Conservation (phyloP, 2,888 invertebrate genomes). For the Ophion ventricosus region DNA sequence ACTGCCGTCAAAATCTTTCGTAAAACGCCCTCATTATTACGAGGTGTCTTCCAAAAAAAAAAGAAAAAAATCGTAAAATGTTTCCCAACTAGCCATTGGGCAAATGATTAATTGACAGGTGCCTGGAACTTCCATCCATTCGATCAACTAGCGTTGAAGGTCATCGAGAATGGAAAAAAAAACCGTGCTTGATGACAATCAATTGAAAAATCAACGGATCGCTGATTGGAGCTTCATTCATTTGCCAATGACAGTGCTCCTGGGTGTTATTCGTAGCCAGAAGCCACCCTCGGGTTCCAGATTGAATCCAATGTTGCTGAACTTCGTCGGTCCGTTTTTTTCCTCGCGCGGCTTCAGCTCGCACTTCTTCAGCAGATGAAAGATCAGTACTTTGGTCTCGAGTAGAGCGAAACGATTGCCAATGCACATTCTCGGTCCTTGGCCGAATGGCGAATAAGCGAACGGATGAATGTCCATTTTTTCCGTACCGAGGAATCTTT, state of each 20-base stretch:
- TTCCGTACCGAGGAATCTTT: constrained; percentile 67
- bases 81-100: too few species aligned
- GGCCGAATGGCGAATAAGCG: constrained; percentile 73
- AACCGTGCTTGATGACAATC: too few species aligned
- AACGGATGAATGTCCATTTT: not conserved
- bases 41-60: too few species aligned
- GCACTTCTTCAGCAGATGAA: constrained; percentile 67
- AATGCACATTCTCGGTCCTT: constrained; percentile 79
- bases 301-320: constrained; percentile 44
- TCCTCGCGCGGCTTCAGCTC: constrained; percentile 53
- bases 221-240: not conserved
- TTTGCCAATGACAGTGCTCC: not conserved
- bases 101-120: too few species aligned
- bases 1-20: too few species aligned
- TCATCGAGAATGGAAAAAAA: too few species aligned
- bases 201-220: too few species aligned
- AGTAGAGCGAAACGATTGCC: constrained; percentile 72
- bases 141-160: too few species aligned
- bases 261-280: constrained; percentile 64
- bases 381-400: constrained; percentile 67
- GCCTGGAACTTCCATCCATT: too few species aligned
- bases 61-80: too few species aligned
- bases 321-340: constrained; percentile 62
- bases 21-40: too few species aligned
- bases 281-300: constrained; percentile 68